Evolutionary conservation across 2,888 invertebrate genomes (phyloP).

Genomic region (Callyntrura guangdongensis): DNA sequence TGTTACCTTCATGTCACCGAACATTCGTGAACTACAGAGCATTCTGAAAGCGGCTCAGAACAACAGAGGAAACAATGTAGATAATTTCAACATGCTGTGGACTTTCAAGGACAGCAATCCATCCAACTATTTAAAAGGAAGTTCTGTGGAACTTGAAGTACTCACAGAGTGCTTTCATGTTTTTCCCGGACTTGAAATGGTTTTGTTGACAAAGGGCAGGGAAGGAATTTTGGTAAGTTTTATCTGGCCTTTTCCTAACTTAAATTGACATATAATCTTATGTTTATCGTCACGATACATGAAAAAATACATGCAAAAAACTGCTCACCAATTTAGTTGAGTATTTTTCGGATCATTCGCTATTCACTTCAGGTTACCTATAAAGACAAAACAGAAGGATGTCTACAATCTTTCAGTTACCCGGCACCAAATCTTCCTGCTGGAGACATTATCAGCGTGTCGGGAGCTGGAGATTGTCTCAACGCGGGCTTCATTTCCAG

Average conservation of each 20-base stretch:
- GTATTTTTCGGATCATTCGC: background rate
- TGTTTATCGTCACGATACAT: background rate
- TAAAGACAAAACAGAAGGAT: slow-evolving; percentile 60
- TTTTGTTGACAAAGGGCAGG: slow-evolving; percentile 83
- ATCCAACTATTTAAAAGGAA: background rate
- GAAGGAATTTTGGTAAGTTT: slow-evolving; percentile 82
- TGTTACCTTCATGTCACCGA: slow-evolving; percentile 91
- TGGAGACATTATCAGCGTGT: slow-evolving; percentile 89
- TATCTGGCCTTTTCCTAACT: background rate
- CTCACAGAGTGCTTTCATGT: slow-evolving; percentile 75
- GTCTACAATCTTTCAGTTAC: slow-evolving; percentile 84
- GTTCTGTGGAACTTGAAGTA: slow-evolving; percentile 11
- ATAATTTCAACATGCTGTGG: slow-evolving; percentile 24
- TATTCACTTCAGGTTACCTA: slow-evolving; percentile 23
- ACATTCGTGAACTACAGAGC: slow-evolving; percentile 90
- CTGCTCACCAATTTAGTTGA: background rate
- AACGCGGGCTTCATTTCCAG: slow-evolving; percentile 90
- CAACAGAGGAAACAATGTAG: background rate
- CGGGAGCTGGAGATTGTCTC: slow-evolving; percentile 93
- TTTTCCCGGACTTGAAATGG: slow-evolving; percentile 80
- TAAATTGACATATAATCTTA: background rate
- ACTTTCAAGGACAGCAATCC: slow-evolving; percentile 43
- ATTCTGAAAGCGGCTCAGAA: slow-evolving; percentile 86
- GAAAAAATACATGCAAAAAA: background rate
- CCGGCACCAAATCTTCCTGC: slow-evolving; percentile 84